Conservation (phyloP, 2,888 invertebrate species). For the Euplagia quadripunctaria region DNA sequence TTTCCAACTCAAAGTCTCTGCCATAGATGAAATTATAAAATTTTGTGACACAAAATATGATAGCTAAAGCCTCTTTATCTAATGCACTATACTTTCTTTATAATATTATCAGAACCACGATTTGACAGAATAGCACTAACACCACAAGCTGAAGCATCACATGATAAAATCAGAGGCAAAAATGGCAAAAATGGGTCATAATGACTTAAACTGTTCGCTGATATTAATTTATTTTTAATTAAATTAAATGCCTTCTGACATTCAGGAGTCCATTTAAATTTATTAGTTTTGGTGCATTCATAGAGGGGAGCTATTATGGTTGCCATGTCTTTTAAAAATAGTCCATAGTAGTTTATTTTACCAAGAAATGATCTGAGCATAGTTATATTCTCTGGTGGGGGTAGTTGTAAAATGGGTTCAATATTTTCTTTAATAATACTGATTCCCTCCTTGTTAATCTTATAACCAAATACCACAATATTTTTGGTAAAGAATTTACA, state of each 20-base stretch:
- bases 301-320: not conserved
- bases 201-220: not conserved
- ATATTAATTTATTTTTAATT: not conserved
- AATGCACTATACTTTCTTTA: not conserved
- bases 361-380: conserved; percentile 7
- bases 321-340: conserved; percentile 6
- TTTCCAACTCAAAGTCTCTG: not conserved
- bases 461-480: not conserved
- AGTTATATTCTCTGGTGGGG: not conserved
- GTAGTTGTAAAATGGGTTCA: not conserved
- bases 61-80: conserved; percentile 2
- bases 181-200: not conserved
- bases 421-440: not conserved
- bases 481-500: not conserved
- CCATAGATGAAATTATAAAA: not conserved
- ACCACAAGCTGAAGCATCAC: not conserved
- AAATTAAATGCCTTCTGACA: too few species aligned
- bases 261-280: not conserved
- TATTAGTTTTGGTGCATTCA: conserved; percentile 2
- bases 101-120: too few species aligned
- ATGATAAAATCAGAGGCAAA: not conserved
- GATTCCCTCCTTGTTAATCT: not conserved
- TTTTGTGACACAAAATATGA: too few species aligned
- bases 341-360: conserved; percentile 4
- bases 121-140: too few species aligned